Conservation (phyloP, 2,888 invertebrate species). For the Agrotis clavis region DNA sequence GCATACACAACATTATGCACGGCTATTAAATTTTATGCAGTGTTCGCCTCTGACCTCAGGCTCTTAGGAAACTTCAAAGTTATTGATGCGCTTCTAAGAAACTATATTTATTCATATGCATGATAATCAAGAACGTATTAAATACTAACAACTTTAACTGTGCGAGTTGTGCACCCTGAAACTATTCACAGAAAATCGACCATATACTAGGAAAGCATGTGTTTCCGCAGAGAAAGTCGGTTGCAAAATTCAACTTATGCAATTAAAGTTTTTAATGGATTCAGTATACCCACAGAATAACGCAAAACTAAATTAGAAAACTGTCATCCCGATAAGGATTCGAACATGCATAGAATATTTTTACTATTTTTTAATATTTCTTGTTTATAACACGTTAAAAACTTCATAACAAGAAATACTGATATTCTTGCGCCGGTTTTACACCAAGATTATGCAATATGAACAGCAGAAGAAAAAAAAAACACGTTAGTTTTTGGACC, state of each 20-base stretch:
- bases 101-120: constrained; percentile 42
- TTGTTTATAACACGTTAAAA: not conserved
- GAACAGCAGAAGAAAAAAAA: not conserved
- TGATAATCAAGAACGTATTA: constrained; percentile 33
- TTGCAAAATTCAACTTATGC: constrained; percentile 2
- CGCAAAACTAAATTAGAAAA: not conserved
- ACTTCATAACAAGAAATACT: not conserved
- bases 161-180: not conserved
- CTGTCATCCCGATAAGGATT: not conserved
- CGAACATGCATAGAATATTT: not conserved
- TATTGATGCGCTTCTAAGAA: constrained; percentile 73
- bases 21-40: constrained; percentile 76
- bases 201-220: constrained; percentile 4
- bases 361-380: not conserved
- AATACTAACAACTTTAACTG: constrained; percentile 4
- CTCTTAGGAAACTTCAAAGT: constrained; percentile 69
- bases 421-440: not conserved
- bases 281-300: not conserved
- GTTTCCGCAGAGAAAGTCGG: not conserved
- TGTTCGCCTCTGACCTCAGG: constrained; percentile 79
- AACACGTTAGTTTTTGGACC: constrained; percentile 38
- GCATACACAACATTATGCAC: constrained; percentile 66
- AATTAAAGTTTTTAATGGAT: constrained; percentile 5
- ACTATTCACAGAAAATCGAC: not conserved
- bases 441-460: not conserved